These are phyloP conservation scores for Lepas anatifera DNA, from an alignment of 2,888 invertebrate genomes.

Conservation along the genomic window DNA sequence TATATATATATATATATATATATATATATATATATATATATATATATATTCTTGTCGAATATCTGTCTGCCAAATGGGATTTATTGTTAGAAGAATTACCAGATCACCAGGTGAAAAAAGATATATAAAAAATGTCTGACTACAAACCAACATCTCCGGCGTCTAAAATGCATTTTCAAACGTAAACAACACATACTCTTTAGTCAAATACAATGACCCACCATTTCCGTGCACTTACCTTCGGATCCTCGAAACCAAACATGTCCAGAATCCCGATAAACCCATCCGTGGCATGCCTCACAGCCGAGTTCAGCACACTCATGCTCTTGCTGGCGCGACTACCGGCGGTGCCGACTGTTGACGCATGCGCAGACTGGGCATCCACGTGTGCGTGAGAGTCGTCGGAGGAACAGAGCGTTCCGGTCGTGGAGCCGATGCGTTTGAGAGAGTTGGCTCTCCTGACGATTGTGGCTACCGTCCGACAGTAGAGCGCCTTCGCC, in stretches of 20 bases:
- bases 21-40: too few relatives aligned
- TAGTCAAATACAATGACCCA: too few relatives aligned
- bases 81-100: too few relatives aligned
- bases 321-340: slow-evolving; percentile 68
- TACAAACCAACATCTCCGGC: too few relatives aligned
- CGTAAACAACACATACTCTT: too few relatives aligned
- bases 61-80: too few relatives aligned
- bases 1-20: too few relatives aligned
- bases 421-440: slow-evolving; percentile 60
- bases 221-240: not conserved
- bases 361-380: slow-evolving; percentile 70
- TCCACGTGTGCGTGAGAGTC: slow-evolving; percentile 17
- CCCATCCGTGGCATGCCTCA: slow-evolving; percentile 83
- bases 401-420: slow-evolving; percentile 45
- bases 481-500: slow-evolving; percentile 83
- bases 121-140: too few relatives aligned
- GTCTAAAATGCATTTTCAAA: too few relatives aligned
- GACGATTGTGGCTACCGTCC: slow-evolving; percentile 87
- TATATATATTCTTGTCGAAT: too few relatives aligned
- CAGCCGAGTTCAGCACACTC: slow-evolving; percentile 83
- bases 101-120: too few relatives aligned
- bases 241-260: slow-evolving; percentile 84
- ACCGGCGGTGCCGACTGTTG: slow-evolving; percentile 57
- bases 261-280: slow-evolving; percentile 92
- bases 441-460: slow-evolving; percentile 84